phyloP scores from a whole-genome alignment of 2,888 invertebrate species.

The Notodonta dromedarius region DNA sequence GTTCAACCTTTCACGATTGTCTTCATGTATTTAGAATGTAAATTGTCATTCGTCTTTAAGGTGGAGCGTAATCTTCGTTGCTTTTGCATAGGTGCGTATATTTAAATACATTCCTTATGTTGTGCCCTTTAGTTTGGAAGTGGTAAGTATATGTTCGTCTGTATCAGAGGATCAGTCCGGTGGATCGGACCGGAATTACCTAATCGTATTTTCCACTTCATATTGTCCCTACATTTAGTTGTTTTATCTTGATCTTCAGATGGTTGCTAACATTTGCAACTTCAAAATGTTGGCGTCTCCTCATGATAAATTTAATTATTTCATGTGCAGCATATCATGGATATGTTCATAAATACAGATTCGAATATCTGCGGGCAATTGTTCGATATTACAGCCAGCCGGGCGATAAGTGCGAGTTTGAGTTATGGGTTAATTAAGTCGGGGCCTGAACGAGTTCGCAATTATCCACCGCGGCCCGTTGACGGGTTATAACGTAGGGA shows the following conservation, averaged over 20 bases:
- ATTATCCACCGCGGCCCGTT: conserved; percentile 28
- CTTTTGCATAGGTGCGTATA: no score
- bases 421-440: conserved; percentile 52
- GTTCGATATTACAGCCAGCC: conserved; percentile 38
- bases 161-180: no score
- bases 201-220: no score
- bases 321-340: conserved; percentile 13
- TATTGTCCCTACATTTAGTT: no score
- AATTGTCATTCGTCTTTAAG: conserved; percentile 17
- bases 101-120: no score
- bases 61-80: not conserved
- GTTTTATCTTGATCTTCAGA: no score
- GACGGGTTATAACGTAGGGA: conserved; percentile 16
- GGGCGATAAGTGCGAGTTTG: conserved; percentile 50
- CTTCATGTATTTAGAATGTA: conserved; percentile 33
- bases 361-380: conserved; percentile 31
- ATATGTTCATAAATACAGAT: conserved; percentile 24
- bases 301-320: conserved; percentile 22
- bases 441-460: conserved; percentile 29
- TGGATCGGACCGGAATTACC: no score
- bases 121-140: no score
- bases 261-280: not conserved
- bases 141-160: no score
- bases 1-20: conserved; percentile 80
- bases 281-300: not conserved